phyloP scores from a whole-genome alignment of 2,888 invertebrate species.

The Harpagoxenus sublaevis region DNA sequence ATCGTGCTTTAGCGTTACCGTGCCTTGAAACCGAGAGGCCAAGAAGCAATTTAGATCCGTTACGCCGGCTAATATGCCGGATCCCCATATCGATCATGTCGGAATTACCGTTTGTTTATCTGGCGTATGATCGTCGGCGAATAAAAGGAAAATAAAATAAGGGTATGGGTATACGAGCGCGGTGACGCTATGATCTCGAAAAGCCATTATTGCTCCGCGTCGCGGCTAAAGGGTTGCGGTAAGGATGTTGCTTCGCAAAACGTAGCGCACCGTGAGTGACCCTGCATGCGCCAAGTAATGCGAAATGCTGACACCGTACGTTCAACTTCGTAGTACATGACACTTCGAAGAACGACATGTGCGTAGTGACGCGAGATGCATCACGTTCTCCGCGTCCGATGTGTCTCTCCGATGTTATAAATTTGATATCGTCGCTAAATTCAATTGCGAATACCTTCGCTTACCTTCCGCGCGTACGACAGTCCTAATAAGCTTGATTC shows the following conservation, averaged over 20 bases:
- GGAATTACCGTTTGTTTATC: constrained; percentile 3
- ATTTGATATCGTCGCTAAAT: constrained; percentile 32
- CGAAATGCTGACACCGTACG: constrained; percentile 17
- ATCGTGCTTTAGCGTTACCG: not conserved
- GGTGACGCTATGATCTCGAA: not conserved
- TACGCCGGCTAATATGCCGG: not conserved
- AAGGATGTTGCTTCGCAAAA: constrained; percentile 13
- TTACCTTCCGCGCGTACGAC: too few species aligned
- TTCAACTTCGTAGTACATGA: not conserved
- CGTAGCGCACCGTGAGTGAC: constrained; percentile 6
- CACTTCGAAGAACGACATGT: constrained; percentile 23
- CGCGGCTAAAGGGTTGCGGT: not conserved
- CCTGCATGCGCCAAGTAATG: constrained; percentile 24
- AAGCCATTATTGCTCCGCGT: not conserved
- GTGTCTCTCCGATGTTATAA: constrained; percentile 3
- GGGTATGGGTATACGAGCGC: too few species aligned
- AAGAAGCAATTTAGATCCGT: not conserved
- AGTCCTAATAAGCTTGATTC: not conserved
- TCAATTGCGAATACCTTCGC: not conserved
- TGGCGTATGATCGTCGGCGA: not conserved
- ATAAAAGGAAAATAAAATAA: not conserved
- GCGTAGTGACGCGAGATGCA: constrained; percentile 7
- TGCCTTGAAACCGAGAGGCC: not conserved
- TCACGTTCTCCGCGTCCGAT: not conserved
- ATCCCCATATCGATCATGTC: not conserved